phyloP scores from a whole-genome alignment of 2,797 vertebrate species.

The Okamejei kenojei region DNA sequence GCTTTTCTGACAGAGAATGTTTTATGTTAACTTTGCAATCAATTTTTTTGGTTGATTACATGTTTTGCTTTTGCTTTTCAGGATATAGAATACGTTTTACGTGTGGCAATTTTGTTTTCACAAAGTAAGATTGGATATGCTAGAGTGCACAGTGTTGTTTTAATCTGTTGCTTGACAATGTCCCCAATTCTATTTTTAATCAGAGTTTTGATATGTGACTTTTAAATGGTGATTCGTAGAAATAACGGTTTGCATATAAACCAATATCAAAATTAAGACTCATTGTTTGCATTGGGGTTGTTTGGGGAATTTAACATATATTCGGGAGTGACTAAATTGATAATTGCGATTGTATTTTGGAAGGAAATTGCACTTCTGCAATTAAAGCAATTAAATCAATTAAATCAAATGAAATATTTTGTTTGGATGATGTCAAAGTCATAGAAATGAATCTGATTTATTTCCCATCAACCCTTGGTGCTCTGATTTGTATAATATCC shows the following conservation, averaged over 20 bases:
- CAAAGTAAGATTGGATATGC: background rate
- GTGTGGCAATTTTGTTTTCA: background rate
- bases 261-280: slow-evolving; percentile 8
- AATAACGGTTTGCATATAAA: slow-evolving; percentile 9
- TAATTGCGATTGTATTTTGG: background rate
- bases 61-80: background rate
- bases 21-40: background rate
- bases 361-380: slow-evolving; percentile 3
- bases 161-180: background rate
- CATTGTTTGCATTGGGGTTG: background rate
- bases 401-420: background rate
- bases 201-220: background rate
- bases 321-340: background rate
- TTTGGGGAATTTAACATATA: background rate
- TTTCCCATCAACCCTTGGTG: background rate
- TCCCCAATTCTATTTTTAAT: background rate
- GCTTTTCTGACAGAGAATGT: background rate
- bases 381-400: background rate
- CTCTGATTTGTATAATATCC: slow-evolving; percentile 3
- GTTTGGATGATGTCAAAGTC: background rate
- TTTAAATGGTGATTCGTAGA: background rate
- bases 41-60: background rate
- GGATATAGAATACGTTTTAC: background rate
- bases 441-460: slow-evolving; percentile 13
- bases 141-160: background rate